Evolutionary conservation across 2,888 invertebrate species (phyloP), one percentile per base, ranked within the genome.

Genomic region (Chironomus tentans): DNA sequence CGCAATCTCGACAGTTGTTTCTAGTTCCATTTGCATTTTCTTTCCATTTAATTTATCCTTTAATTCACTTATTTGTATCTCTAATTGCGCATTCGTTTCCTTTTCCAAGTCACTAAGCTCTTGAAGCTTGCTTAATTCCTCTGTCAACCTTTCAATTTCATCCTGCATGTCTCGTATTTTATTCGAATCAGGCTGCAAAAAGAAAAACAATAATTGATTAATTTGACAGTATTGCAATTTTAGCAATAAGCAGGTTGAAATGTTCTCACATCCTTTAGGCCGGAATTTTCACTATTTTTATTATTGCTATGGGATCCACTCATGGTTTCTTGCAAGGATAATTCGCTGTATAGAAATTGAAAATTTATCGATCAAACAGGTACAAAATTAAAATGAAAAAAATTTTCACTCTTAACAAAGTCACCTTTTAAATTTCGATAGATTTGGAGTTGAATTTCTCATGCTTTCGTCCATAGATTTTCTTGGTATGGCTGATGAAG

Each of bases 391-490:
- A 68, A 68, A 56, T n/a, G 3, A 7, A 65, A 24, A 62, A n/a
- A n/a, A n/a, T n/a, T 21, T 21, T 62, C n/a, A 38, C 7, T 46
- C 4, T 15, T 15, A 12, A 21, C 28, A 28, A 10, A 10, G 4
- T 28, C 18, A 38, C 62, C 73, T 73, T 61, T 62, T 73, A n/a
- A 65, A 61, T 62, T 21, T 73, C 24, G 47, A 46, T 21, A 73
- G 24, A 62, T 65, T 73, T 15, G 73, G 73, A 2, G 73, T 73
- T 7, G 73, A 73, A 73, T 65, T 65, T 46, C 73, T 28, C 38
- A 46, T 10, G 10, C 10, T 73, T 15, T 38, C 38, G 4, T 73
- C 73, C 1, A 24, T 10, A 2, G 47, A 47, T 24, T 70, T 70
- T 73, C 73, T n/a, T 13, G 21, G 18, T 6, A 71, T 48, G 6